Evolutionary conservation across 2,888 invertebrate genomes (phyloP).

Genomic region (Netelia inedita): DNA sequence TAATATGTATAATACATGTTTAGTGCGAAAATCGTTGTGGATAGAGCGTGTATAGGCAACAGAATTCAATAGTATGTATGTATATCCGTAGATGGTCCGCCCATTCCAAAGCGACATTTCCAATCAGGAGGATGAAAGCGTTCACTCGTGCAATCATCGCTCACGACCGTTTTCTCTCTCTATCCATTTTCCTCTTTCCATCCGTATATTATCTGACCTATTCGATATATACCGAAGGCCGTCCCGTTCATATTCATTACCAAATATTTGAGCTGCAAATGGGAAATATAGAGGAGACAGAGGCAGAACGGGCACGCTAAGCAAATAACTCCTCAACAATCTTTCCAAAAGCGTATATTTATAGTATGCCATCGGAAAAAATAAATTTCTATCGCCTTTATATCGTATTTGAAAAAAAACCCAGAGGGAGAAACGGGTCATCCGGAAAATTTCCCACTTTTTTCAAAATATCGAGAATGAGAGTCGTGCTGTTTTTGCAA

Average conservation of each 20-base stretch:
- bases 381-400: too few relatives aligned
- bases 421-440: too few relatives aligned
- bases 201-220: constrained; percentile 50
- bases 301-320: too few relatives aligned
- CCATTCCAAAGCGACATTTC: constrained; percentile 79
- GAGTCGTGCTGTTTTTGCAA: too few relatives aligned
- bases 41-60: constrained; percentile 5
- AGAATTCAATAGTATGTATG: constrained; percentile 33
- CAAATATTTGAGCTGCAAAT: constrained; percentile 81
- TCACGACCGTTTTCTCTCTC: constrained; percentile 5
- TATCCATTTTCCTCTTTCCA: constrained; percentile 10
- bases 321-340: too few relatives aligned
- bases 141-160: constrained; percentile 74
- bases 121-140: constrained; percentile 82
- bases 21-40: constrained; percentile 45
- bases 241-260: constrained; percentile 78
- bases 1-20: constrained; percentile 21
- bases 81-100: constrained; percentile 40
- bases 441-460: too few relatives aligned
- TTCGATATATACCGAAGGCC: constrained; percentile 27
- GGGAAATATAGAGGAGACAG: constrained; percentile 59
- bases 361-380: too few relatives aligned
- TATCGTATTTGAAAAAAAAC: too few relatives aligned
- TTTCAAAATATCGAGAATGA: too few relatives aligned
- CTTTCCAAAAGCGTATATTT: too few relatives aligned